Evolutionary conservation across 2,888 invertebrate species (phyloP).

Genomic region (Acanthoscelides obtectus): DNA sequence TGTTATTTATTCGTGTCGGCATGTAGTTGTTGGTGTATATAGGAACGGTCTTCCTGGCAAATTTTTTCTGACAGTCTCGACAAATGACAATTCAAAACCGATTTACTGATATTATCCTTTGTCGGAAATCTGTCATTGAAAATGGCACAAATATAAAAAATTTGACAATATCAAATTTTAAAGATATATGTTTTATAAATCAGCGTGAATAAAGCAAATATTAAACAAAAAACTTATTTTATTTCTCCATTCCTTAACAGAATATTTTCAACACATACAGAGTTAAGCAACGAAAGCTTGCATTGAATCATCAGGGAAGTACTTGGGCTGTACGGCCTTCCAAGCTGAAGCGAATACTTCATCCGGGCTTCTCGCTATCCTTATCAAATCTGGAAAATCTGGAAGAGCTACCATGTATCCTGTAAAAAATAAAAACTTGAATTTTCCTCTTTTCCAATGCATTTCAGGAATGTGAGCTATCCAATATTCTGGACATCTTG

Average conservation of each 20-base stretch:
- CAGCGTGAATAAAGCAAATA: not conserved
- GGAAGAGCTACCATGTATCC: constrained; percentile 42
- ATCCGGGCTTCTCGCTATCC: constrained; percentile 36
- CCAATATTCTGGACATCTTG: no score
- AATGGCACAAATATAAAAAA: not conserved
- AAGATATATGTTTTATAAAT: not conserved
- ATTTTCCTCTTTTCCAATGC: no score
- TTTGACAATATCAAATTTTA: not conserved
- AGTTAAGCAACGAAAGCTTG: not conserved
- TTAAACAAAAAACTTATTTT: not conserved
- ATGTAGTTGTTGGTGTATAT: no score
- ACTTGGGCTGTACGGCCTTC: constrained; percentile 41
- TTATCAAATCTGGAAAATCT: constrained; percentile 36
- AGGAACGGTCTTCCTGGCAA: no score
- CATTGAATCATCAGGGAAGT: constrained; percentile 38
- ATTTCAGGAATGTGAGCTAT: no score
- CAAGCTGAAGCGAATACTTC: constrained; percentile 40
- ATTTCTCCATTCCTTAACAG: not conserved
- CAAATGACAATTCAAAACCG: no score
- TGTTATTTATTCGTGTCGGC: no score
- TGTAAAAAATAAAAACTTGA: no score
- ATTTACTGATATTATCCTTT: no score
- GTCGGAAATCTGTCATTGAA: no score
- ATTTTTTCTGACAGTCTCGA: no score
- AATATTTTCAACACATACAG: not conserved